Base-by-base conservation (phyloP, 64 coral and sea anemone genomes). In the Stylophora pistillata region DNA sequence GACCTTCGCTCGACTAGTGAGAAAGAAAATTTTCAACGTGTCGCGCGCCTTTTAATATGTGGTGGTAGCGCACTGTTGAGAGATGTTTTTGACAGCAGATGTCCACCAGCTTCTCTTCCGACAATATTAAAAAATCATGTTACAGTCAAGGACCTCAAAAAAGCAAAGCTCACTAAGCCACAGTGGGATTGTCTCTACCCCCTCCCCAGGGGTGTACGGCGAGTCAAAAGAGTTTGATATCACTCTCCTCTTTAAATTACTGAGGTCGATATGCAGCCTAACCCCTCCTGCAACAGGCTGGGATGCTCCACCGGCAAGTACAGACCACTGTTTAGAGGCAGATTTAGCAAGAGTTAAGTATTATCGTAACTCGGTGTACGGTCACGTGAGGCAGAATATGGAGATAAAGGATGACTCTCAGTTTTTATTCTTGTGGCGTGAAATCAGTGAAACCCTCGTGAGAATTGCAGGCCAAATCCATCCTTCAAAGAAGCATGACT, bases 241-340 rank as follows among this genome's bases (percentile, higher is more conserved):
- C 32, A 87, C 71, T 18, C 10, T 87, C 13, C 71, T 75, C 15
- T 87, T 75, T 10, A 56, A 53, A 3, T 33, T 87, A 12, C 70
- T 87, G 9, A 75, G 85, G 53, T 29, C 66, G 56, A 56, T 87
- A 18, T 87, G 85, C 69, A 87, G 74, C 71, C 54, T 87, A 15
- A 55, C 15, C 16, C 27, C 56, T 58, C 85, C 71, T 4, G 29
- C 7, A 15, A 87, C 26, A 12, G 85, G 85, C 2, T 87, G 85
- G 85, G 71, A 87, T 74, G 27, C 6, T 12, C 23, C 23, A 28
- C 85, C 85, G 12, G 10, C 17, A 20, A 58, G 13, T 73, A 74
- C 54, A 20, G 85, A 87, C 57, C 18, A 20, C 37, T 56, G 69
- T 73, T 57, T 56, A 0, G 71, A 30, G 13, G 85, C 85, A 18